These are phyloP conservation scores for Arctopsyche grandis DNA, from an alignment of 1,140 invertebrate genomes.

Conservation along the genomic window DNA sequence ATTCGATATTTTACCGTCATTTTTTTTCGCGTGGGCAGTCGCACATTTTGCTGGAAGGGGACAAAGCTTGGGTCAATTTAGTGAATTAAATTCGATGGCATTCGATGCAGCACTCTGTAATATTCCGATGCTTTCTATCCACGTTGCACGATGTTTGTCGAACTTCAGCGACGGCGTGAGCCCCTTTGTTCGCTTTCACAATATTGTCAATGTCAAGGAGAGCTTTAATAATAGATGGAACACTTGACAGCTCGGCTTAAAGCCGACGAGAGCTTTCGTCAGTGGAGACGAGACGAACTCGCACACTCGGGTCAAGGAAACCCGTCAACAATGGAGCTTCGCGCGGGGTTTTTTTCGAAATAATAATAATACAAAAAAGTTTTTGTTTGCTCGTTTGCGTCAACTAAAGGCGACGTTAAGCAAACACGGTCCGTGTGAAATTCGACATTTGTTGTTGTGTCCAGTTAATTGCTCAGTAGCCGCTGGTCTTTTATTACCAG, in stretches of 20 bases:
- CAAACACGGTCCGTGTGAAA: slow-evolving; percentile 38
- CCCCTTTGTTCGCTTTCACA: not conserved
- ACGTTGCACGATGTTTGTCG: not conserved
- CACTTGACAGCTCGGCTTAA: not conserved
- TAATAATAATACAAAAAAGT: not conserved
- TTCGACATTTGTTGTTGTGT: slow-evolving; percentile 43
- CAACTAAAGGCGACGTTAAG: not conserved
- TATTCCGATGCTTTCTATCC: not conserved
- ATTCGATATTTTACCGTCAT: too few species aligned
- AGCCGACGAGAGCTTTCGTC: not conserved
- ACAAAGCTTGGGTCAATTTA: too few species aligned
- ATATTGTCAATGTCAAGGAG: slow-evolving; percentile 13
- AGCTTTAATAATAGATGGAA: slow-evolving; percentile 5
- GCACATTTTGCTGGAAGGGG: too few species aligned
- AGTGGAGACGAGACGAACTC: too few species aligned
- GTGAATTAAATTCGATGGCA: too few species aligned
- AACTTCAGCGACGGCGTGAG: not conserved
- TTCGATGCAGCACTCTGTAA: too few species aligned
- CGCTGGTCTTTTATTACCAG: slow-evolving; percentile 26
- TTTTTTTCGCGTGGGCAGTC: too few species aligned
- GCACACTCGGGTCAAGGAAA: too few species aligned
- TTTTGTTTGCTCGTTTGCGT: slow-evolving; percentile 18
- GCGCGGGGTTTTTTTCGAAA: too few species aligned
- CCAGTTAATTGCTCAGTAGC: slow-evolving; percentile 19
- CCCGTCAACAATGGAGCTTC: too few species aligned